phyloP scores from a whole-genome alignment of 2,888 invertebrate species.

The Thelaira solivaga region DNA sequence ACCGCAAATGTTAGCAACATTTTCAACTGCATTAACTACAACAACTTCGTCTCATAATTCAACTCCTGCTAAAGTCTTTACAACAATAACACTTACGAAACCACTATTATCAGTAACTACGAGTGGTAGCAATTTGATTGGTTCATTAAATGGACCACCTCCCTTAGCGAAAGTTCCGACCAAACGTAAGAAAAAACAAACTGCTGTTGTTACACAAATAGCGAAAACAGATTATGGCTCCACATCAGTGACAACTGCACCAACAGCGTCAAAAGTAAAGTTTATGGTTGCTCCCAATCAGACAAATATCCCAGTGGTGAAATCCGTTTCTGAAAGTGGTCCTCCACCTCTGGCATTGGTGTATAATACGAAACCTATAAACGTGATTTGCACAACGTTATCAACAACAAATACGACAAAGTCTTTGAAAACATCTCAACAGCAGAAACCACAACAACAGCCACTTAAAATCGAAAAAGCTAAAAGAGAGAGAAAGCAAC shows the following conservation, averaged over 20 bases:
- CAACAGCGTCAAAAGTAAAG: slow-evolving; percentile 14
- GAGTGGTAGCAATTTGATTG: background rate
- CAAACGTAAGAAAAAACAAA: slow-evolving; percentile 56
- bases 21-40: slow-evolving; percentile 25
- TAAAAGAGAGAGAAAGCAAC: slow-evolving; percentile 72
- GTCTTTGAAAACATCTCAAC: slow-evolving; percentile 33
- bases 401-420: slow-evolving; percentile 26
- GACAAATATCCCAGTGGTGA: slow-evolving; percentile 15
- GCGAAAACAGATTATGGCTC: background rate
- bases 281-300: slow-evolving; percentile 32
- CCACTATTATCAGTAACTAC: slow-evolving; percentile 14
- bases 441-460: slow-evolving; percentile 26
- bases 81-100: slow-evolving; percentile 36
- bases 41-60: slow-evolving; percentile 15
- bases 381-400: slow-evolving; percentile 63
- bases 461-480: slow-evolving; percentile 66
- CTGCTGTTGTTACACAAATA: slow-evolving; percentile 6
- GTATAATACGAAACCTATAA: slow-evolving; percentile 65
- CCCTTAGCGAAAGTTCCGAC: slow-evolving; percentile 51
- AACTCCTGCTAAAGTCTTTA: slow-evolving; percentile 13
- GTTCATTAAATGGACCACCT: slow-evolving; percentile 35
- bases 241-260: background rate
- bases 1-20: slow-evolving; percentile 29
- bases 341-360: slow-evolving; percentile 66
- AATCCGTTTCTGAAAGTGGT: slow-evolving; percentile 22